A percentile compares a stretch with the other conserved stretches of the same genome.
These are phyloP conservation scores for Pogonophryne albipinna DNA, from an alignment of 2,797 vertebrate species.

Conservation along the genomic window DNA sequence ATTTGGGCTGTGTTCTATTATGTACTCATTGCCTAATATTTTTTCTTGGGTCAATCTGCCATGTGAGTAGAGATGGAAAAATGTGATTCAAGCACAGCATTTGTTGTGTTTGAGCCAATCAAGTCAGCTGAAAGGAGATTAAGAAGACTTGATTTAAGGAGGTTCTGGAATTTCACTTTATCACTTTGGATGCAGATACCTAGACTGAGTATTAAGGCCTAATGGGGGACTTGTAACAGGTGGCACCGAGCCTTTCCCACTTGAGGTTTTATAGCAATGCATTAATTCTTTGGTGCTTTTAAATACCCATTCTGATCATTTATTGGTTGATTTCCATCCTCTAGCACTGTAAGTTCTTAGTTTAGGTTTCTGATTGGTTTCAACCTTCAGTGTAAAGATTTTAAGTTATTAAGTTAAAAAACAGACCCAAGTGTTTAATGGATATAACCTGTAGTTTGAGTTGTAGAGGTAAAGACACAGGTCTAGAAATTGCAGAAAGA, in stretches of 20 bases:
- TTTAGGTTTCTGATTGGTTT: constrained; percentile 5
- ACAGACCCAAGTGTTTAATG: constrained; percentile 1
- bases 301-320: not conserved
- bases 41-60: constrained; percentile 11
- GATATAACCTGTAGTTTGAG: constrained; percentile 15
- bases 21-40: constrained; percentile 27
- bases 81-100: too few species aligned
- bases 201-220: too few species aligned
- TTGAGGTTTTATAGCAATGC: not conserved
- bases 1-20: constrained; percentile 20
- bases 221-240: too few species aligned
- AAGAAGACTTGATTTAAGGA: too few species aligned
- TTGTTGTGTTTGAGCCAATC: too few species aligned
- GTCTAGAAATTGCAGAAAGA: constrained; percentile 17
- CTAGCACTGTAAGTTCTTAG: not conserved
- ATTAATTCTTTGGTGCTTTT: not conserved
- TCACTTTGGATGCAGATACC: too few species aligned
- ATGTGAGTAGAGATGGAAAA: too few species aligned
- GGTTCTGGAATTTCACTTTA: too few species aligned
- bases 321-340: not conserved
- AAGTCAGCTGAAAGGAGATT: too few species aligned
- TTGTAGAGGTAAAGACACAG: constrained; percentile 3
- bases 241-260: too few species aligned
- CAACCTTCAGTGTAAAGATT: not conserved
- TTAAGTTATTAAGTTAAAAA: not conserved